Evolutionary conservation across 2,888 invertebrate genomes (phyloP).

Genomic region (Sericinus montela): DNA sequence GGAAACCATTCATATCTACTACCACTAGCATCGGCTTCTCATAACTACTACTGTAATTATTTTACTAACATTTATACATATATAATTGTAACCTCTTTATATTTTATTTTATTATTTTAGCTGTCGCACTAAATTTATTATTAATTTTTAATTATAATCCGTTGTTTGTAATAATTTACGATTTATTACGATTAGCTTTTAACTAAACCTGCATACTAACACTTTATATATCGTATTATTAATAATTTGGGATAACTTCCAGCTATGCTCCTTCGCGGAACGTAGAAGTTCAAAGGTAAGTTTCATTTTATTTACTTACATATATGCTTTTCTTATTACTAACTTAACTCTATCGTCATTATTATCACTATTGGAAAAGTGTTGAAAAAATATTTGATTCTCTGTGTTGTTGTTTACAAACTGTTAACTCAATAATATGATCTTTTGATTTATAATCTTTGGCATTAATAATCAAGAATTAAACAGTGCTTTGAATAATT

Average conservation of each 20-base stretch:
- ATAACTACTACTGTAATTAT: conserved; percentile 17
- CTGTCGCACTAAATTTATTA: not conserved
- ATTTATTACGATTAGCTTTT: conserved; percentile 1
- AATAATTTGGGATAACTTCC: conserved; percentile 26
- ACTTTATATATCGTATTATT: conserved; percentile 22
- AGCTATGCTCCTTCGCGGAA: conserved; percentile 39
- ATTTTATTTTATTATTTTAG: not conserved
- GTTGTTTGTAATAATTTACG: too few relatives aligned
- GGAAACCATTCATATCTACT: conserved; percentile 18
- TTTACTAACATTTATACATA: conserved; percentile 12
- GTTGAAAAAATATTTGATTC: too few relatives aligned
- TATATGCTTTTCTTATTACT: too few relatives aligned
- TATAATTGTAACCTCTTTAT: not conserved
- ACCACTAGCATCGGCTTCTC: conserved; percentile 21
- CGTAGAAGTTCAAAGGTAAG: conserved; percentile 53
- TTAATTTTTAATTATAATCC: too few relatives aligned
- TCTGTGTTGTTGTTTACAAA: too few relatives aligned
- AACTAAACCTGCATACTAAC: not conserved
- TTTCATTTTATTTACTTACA: conserved; percentile 12
- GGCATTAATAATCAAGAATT: too few relatives aligned
- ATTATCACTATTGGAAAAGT: too few relatives aligned
- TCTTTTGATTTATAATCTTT: too few relatives aligned
- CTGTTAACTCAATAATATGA: too few relatives aligned
- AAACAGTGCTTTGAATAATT: too few relatives aligned
- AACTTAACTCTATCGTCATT: too few relatives aligned